Conservation (phyloP, 2,113 vertebrate species). For the Orientallactaga bullata region DNA sequence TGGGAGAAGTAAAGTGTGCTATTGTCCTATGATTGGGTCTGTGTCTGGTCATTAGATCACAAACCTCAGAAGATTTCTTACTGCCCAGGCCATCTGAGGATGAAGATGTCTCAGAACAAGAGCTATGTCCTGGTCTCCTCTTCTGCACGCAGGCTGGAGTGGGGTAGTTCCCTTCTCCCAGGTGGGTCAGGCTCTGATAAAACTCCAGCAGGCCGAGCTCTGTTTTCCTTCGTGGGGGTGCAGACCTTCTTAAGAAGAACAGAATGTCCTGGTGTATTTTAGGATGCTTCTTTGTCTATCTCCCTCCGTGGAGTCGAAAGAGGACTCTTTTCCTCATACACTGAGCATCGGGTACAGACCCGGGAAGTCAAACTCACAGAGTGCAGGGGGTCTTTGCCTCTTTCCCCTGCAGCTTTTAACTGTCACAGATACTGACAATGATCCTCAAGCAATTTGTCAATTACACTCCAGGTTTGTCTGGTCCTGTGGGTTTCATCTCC, state of each 20-base stretch:
- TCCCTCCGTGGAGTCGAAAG: neutral
- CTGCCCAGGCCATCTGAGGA: no score
- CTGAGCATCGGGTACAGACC: neutral
- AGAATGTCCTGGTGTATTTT: neutral
- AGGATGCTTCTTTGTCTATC: neutral
- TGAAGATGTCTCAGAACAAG: neutral
- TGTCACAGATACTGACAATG: neutral
- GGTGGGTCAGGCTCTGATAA: neutral
- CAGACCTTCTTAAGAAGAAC: neutral
- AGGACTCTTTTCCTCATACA: neutral
- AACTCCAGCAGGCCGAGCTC: neutral
- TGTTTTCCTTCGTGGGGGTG: neutral
- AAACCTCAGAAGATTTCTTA: neutral
- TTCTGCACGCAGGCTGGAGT: no score
- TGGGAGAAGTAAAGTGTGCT: neutral
- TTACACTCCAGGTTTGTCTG: neutral
- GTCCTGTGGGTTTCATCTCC: no score
- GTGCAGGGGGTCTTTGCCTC: neutral
- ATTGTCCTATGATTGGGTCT: neutral
- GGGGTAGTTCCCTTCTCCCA: neutral
- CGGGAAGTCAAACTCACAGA: neutral
- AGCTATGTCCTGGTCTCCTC: neutral
- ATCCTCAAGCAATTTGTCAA: neutral
- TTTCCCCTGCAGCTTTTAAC: neutral
- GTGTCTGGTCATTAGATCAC: neutral